Conservation (phyloP, 35 echinoderm and acorn worm species). For the Ophioderma brevispina region DNA sequence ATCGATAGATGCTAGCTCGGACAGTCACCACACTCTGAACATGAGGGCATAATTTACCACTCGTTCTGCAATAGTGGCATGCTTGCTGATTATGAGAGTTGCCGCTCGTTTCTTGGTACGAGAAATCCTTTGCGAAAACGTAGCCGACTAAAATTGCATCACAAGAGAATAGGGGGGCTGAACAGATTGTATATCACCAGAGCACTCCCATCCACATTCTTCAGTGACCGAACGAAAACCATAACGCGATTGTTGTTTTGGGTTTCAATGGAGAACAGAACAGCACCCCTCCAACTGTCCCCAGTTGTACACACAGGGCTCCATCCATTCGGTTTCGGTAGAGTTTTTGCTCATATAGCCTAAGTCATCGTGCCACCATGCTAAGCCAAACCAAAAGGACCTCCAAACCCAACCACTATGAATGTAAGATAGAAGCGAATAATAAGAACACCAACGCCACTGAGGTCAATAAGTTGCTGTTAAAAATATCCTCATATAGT, state of each 20-base stretch:
- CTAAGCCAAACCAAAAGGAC: constrained; percentile 66
- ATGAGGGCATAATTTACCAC: constrained; percentile 88
- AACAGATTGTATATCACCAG: constrained; percentile 93
- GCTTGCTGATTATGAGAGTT: constrained; percentile 87
- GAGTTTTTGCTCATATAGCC: constrained; percentile 45
- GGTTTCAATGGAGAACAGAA: constrained; percentile 93
- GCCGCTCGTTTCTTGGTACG: constrained; percentile 92
- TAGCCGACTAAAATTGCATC: constrained; percentile 91
- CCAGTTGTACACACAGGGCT: constrained; percentile 94
- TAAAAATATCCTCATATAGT: constrained; percentile 84
- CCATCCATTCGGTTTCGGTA: constrained; percentile 31
- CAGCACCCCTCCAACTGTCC: constrained; percentile 79
- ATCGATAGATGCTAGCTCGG: constrained; percentile 82
- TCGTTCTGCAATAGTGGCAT: constrained; percentile 79
- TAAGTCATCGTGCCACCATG: constrained; percentile 80
- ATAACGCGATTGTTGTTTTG: constrained; percentile 95
- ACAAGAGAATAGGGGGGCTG: constrained; percentile 85
- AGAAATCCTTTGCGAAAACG: constrained; percentile 91
- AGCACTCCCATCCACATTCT: constrained; percentile 64
- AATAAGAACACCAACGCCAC: constrained; percentile 88
- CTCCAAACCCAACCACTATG: constrained; percentile 71
- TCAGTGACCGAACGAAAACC: constrained; percentile 85
- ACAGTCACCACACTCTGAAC: constrained; percentile 88
- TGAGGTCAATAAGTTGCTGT: constrained; percentile 81
- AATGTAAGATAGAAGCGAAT: constrained; percentile 80